Evolutionary conservation across 2,888 invertebrate genomes (phyloP).

Genomic region (Lagria hirta): DNA sequence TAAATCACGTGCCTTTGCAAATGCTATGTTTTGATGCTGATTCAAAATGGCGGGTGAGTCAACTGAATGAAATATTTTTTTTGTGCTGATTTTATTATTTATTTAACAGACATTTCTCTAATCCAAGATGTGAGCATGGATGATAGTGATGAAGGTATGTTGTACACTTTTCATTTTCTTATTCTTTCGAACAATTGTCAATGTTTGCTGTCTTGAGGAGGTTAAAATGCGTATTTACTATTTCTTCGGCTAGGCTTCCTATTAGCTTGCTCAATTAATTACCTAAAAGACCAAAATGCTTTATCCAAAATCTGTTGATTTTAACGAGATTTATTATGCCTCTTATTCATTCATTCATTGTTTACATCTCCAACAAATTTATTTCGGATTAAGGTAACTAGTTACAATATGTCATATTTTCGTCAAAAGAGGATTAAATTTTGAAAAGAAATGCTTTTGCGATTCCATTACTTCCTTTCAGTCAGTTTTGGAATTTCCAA

Average conservation of each 20-base stretch:
- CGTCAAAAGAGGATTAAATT: background rate
- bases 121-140: conserved; percentile 48
- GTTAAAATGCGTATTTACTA: conserved; percentile 25
- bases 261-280: too few species aligned
- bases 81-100: conserved; percentile 33
- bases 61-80: conserved; percentile 28
- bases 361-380: too few species aligned
- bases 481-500: too few species aligned
- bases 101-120: conserved; percentile 50
- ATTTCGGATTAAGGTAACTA: too few species aligned
- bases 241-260: too few species aligned
- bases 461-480: too few species aligned
- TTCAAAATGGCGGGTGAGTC: conserved; percentile 56
- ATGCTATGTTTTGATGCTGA: conserved; percentile 52
- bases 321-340: too few species aligned
- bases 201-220: conserved; percentile 9
- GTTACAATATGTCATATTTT: background rate
- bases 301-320: too few species aligned
- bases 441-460: too few species aligned
- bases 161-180: conserved; percentile 25
- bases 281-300: too few species aligned
- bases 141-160: conserved; percentile 53
- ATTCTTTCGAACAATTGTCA: conserved; percentile 2
- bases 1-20: conserved; percentile 50
- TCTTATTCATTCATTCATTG: too few species aligned